phyloP scores from a whole-genome alignment of 2,797 vertebrate species.

The Anableps anableps region DNA sequence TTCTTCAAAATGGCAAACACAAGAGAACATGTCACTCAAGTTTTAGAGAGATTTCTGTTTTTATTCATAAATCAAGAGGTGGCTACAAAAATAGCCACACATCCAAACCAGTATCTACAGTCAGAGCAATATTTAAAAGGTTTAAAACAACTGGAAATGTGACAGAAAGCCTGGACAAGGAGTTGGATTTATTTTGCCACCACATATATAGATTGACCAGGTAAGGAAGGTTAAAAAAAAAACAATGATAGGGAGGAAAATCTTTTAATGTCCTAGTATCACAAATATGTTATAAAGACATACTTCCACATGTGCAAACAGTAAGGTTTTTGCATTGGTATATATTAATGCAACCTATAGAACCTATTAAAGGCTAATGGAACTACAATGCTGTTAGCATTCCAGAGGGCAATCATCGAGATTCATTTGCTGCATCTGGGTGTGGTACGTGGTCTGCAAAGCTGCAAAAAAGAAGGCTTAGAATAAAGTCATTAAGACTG shows the following conservation, averaged over 20 bases:
- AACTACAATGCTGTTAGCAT: background rate
- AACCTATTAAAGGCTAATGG: background rate
- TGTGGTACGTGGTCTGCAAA: background rate
- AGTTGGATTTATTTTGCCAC: no score
- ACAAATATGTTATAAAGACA: background rate
- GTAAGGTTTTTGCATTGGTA: background rate
- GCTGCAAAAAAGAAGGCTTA: background rate
- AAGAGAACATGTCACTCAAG: no score
- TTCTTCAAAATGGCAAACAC: no score
- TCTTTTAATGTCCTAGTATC: background rate
- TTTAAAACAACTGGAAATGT: no score
- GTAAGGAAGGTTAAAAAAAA: no score
- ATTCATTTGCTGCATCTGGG: background rate
- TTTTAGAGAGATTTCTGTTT: no score
- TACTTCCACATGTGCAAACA: background rate
- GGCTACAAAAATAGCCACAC: no score
- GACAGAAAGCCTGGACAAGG: no score
- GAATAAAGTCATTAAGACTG: background rate
- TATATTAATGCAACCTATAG: background rate
- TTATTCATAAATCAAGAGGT: no score
- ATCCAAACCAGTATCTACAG: no score
- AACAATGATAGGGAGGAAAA: background rate
- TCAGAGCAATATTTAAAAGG: no score
- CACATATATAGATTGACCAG: no score
- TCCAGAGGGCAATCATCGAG: background rate